Evolutionary conservation across 2,113 vertebrate genomes (phyloP), one percentile per base, ranked within the genome.

Genomic region (Maylandia zebra): DNA sequence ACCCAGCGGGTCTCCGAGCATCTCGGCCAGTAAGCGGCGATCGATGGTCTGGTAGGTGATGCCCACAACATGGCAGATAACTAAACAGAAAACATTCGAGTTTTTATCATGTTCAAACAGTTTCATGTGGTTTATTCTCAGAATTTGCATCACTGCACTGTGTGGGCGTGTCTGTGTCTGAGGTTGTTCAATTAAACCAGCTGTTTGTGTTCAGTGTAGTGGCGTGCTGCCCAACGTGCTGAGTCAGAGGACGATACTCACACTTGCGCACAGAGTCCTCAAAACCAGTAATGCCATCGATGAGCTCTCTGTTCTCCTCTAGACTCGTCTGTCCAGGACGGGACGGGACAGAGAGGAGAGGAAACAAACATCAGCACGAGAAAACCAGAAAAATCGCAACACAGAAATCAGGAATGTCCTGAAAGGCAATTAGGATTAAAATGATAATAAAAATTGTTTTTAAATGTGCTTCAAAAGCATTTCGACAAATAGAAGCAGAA

Each of bases 41-140:
- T 98, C 98, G 2, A 99, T 98, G 93, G 97, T 98, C 93, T 99
- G 98, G 89, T 99, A 99, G 0, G 98, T 99, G 96, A 99, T 98
- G 45, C 98, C 98, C 90, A 98, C 98, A 0, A 99, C 98, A 1
- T 99, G 98, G 82, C 98, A 99, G 93, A 99, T 98, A 85, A 99
- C 98, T 99, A 94, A 12, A 76, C 2, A 19, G 10, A 50, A 76
- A 50, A 76, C 16, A 50, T 12, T 76, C 1, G 2, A 30, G 43
- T 76, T 45, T 50, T 32, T 30, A 30, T 48, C 22, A 4, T 7
- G 22, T 74, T 7, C 8, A 3, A 10, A 74, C 22, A 12, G 10
- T 32, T 50, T 17, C 0, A 0, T 30, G 24, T 50, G 24, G 16
- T 7, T 50, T 50, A 76, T 50, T 50, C 38, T 0, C 8, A 74